These are phyloP conservation scores for Sphyrna mokarran DNA, from an alignment of 2,113 vertebrate genomes.

Conservation along the genomic window DNA sequence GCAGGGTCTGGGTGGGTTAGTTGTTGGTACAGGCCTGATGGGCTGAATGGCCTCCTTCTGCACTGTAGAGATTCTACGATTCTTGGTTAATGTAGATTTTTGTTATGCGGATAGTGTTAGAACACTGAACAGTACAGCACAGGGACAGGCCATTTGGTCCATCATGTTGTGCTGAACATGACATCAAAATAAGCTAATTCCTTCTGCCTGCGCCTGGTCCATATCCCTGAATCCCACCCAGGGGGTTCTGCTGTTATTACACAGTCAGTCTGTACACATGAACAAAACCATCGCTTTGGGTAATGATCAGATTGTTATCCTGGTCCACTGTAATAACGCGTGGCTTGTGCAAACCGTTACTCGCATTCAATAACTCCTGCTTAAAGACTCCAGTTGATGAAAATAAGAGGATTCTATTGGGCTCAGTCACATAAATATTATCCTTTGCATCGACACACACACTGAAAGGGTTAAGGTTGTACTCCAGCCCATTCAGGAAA, in stretches of 20 bases:
- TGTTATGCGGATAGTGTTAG: no score
- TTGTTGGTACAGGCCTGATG: no score
- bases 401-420: slow-evolving; percentile 40
- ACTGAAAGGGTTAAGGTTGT: slow-evolving; percentile 38
- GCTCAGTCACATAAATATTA: slow-evolving; percentile 41
- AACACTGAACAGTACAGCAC: no score
- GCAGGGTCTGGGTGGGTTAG: no score
- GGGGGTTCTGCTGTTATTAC: neutral
- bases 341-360: neutral
- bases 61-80: no score
- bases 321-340: slow-evolving; percentile 35
- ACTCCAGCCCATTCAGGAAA: neutral
- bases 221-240: neutral
- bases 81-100: no score
- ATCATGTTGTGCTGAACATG: no score
- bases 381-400: neutral
- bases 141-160: no score
- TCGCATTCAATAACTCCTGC: slow-evolving; percentile 30
- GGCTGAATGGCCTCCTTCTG: no score
- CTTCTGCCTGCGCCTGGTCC: neutral
- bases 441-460: slow-evolving; percentile 38
- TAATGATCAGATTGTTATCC: slow-evolving; percentile 25
- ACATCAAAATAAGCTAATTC: no score
- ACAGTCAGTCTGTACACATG: neutral
- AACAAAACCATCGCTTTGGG: slow-evolving; percentile 32